phyloP scores from a whole-genome alignment of 2,888 invertebrate genomes.

The Harmothoe impar region DNA sequence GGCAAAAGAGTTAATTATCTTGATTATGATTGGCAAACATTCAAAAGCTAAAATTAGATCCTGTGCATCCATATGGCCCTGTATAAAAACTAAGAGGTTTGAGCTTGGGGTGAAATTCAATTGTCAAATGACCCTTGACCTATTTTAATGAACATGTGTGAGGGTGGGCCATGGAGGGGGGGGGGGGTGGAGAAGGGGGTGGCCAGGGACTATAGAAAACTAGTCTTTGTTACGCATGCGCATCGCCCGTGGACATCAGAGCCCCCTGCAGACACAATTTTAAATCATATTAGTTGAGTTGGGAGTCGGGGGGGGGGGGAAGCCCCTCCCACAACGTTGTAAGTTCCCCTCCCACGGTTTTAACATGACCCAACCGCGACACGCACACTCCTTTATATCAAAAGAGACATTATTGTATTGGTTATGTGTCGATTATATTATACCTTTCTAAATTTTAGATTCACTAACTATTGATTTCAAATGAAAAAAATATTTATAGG shows the following conservation, averaged over 20 bases:
- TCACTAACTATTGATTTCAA: too few species aligned
- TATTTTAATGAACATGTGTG: neutral
- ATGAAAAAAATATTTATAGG: too few species aligned
- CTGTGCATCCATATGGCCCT: neutral
- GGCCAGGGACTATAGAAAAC: too few species aligned
- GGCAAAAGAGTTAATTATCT: neutral
- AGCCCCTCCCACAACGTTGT: too few species aligned
- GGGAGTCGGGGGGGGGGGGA: neutral
- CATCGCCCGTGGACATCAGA: neutral
- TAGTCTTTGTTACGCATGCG: conserved; percentile 10
- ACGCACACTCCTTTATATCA: too few species aligned
- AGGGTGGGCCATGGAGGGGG: neutral
- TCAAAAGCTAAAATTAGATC: conserved; percentile 16
- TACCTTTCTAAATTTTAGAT: too few species aligned
- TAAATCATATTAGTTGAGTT: conserved; percentile 7
- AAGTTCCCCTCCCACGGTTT: too few species aligned
- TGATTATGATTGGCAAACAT: neutral
- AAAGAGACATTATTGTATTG: too few species aligned
- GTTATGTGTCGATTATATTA: too few species aligned
- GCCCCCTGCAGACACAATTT: neutral
- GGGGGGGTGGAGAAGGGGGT: neutral
- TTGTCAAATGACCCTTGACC: conserved; percentile 18
- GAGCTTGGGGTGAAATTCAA: neutral
- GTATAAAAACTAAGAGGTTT: neutral
- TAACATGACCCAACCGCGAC: too few species aligned